Conservation (phyloP, 2,888 invertebrate species). For the Sinelater perroti region DNA sequence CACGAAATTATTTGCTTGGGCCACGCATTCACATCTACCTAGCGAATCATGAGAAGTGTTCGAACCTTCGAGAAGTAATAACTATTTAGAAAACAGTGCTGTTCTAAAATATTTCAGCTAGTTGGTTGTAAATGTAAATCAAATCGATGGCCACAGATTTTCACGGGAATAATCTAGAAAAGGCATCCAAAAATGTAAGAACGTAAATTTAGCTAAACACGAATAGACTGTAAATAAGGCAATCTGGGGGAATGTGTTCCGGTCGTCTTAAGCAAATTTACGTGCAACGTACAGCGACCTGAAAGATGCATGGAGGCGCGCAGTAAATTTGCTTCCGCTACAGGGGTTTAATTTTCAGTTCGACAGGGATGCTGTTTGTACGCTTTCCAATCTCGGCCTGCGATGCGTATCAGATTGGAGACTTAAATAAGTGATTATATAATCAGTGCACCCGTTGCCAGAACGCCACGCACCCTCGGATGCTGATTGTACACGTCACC, state of each 20-base stretch:
- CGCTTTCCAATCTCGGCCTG: slow-evolving; percentile 2
- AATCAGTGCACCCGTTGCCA: slow-evolving; percentile 34
- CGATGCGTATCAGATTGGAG: slow-evolving; percentile 18
- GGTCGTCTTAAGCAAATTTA: slow-evolving; percentile 21
- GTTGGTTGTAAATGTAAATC: too few species aligned
- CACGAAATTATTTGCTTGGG: too few species aligned
- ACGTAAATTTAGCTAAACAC: too few species aligned
- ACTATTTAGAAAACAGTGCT: too few species aligned
- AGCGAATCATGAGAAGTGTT: too few species aligned
- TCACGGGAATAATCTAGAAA: too few species aligned
- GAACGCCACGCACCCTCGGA: slow-evolving; percentile 40
- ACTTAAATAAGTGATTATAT: slow-evolving; percentile 35
- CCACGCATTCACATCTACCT: too few species aligned
- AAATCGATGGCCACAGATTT: too few species aligned
- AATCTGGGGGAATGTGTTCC: slow-evolving; percentile 8
- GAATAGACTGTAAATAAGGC: too few species aligned
- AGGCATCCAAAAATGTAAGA: too few species aligned
- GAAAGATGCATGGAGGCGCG: slow-evolving; percentile 10
- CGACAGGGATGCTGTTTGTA: slow-evolving; percentile 7
- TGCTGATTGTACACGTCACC: slow-evolving; percentile 51
- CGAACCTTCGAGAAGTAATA: too few species aligned
- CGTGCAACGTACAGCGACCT: slow-evolving; percentile 6
- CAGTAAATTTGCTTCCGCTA: slow-evolving; percentile 14
- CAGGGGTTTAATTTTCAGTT: slow-evolving; percentile 12
- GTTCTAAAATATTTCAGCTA: too few species aligned